Base-by-base conservation (phyloP, 2,888 invertebrate genomes). In the Brachyptera risi region DNA sequence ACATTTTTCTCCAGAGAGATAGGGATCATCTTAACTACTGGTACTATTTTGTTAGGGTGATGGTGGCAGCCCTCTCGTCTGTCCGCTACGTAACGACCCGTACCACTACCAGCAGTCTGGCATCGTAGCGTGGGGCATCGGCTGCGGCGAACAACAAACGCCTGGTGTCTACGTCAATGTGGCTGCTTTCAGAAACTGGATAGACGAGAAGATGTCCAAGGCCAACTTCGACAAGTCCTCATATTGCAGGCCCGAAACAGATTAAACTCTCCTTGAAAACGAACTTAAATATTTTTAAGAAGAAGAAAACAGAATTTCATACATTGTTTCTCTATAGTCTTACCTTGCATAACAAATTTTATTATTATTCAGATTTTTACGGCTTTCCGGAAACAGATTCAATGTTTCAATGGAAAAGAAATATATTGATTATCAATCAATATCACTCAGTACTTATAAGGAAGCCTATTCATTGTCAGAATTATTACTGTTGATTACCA, bases 41-140 rank as follows among this genome's bases (percentile, higher is more conserved):
- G 31, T 31, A 11, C 11, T 5, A 31, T 7, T 31, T 51, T 67
- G 67, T 7, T 66, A 78, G 78, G 81, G 81, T 2, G 92, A 92
- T 70, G 91, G 91, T 0, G 91, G 91, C 0, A 86, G 89, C 19
- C 88, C 91, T 0, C 75, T 92, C 13, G 87, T 88, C 1, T 92
- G 91, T 66, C 86, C 88, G 0, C 75, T 86, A 54, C 75, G 75
- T 62, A 81, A 80, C 27, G 64, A 67, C 23, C 69, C 70, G 4
- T 61, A 66, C 47, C 75, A 76, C 26, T 84, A 79, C 66, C 78
- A 78, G 1, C 84, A 83, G 67, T 79, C 76, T 19, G 84, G 84
- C 40, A 75, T 80, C 24, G 79, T 80, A 0, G 77, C 79, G 2
- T 80, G 79, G 79, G 80, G 80, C 13, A 77, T 79, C 59, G 76